Evolutionary conservation across 2,888 invertebrate species (phyloP), one percentile per base, ranked within the genome.

Genomic region (Orchesella flavescens): DNA sequence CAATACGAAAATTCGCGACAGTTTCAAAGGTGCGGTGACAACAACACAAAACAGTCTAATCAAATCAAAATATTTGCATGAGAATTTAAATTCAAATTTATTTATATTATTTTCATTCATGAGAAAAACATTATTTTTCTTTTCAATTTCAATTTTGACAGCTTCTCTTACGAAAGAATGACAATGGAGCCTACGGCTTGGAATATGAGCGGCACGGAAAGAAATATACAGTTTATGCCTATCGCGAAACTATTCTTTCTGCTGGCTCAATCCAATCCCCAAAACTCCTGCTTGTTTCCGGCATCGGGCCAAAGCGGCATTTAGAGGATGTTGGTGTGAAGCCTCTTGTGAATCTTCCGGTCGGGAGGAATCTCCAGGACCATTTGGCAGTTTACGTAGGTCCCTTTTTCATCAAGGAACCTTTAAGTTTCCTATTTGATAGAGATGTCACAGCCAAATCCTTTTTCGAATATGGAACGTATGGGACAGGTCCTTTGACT

Each of bases 351-450:
- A 59, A 78, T 21, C 74, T 82, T 12, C 78, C 76, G 4, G 55
- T 66, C 1, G 84, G 77, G 10, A 44, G 77, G 12, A 85, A 86
- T 80, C 63, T 86, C 1, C 86, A 87, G 61, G 87, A 86, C 21
- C 84, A 86, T 65, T 21, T 85, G 13, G 65, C 59, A 4, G 79
- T 83, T 0, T 85, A 68, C 21, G 24, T 87, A 0, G 87, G 87
- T 0, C 87, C 87, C 9, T 87, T 87, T 59, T 86, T 87, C 24
- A 85, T 85, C 5, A 74, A 86, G 7, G 78, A 85, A 24, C 59
- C 79, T 9, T 19, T 75, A 1, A 78, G 73, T 7, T 77, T 86
- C 43, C 21, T 74, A 1, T 34, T 85, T 4, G 86, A 86, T 57
- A 72, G 86, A 3, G 86, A 87, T 55, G 34, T 87, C 0, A 84